Evolutionary conservation across 2,888 invertebrate species (phyloP), one percentile per base, ranked within the genome.

Genomic region (Rhodophaea formosa): DNA sequence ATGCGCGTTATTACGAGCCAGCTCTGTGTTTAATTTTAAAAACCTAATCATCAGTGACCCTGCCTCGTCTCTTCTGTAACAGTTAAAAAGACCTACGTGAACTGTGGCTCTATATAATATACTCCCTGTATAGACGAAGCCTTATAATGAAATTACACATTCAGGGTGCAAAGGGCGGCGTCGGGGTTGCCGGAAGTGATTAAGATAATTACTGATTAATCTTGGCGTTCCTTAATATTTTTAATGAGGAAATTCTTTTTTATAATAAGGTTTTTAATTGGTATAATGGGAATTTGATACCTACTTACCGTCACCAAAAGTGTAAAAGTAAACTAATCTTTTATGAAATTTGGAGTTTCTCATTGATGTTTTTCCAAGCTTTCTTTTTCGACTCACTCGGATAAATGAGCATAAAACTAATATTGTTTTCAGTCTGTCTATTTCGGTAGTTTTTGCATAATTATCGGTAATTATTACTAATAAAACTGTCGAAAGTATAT

Each of bases 161-260:
- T 56, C 56, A 47, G 39, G 17, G 30, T 15, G 49, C 42, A 29
- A 39, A 30, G 49, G 56, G 45, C 51, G 53, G 35, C n/a, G 32
- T 15, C 7, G 42, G 39, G 46, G 32, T n/a, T 47, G 42, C 47
- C 49, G 46, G 49, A 43, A 56, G 49, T 49, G 56, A 56, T 56
- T 56, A 56, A 49, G 42, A 56, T 39, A 56, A 56, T 56, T 49
- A 49, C 10, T 49, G 42, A 56, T 49, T 56, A 47, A 56, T 39
- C 39, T 47, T 56, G 35, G 17, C 15, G 30, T 46, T 39, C 17
- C 23, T 56, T 47, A 47, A 14, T 55, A 39, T 56, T 56, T 56
- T 47, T 46, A 46, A 47, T 47, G 46, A 47, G 16, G 53, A 53
- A 12, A 29, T 44, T 53, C 15, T 30, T 44, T 3, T 0, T 8